Conservation (phyloP, 1,140 invertebrate species). For the Paramacrobiotus metropolitanus region DNA sequence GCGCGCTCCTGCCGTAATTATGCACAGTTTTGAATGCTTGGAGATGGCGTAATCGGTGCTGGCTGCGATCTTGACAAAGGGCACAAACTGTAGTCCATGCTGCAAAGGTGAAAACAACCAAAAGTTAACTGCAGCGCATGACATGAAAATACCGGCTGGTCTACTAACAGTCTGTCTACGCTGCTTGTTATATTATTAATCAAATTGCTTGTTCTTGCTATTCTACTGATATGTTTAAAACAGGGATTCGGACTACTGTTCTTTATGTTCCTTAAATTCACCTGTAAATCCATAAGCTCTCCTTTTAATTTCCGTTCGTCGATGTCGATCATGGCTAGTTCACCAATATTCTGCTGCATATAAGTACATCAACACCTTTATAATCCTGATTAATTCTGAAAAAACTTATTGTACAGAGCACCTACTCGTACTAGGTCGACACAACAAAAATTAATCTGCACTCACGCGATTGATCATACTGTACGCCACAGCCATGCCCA, state of each 20-base stretch:
- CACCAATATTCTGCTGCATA: conserved; percentile 43
- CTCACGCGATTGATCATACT: conserved; percentile 54
- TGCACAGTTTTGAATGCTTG: conserved; percentile 51
- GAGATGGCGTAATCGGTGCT: conserved; percentile 47
- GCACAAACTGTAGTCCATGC: conserved; percentile 59
- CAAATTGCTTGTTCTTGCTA: no score
- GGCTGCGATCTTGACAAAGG: conserved; percentile 48
- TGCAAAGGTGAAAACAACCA: conserved; percentile 17
- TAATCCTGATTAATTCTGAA: no score
- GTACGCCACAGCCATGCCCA: conserved; percentile 77
- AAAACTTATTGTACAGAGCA: background rate
- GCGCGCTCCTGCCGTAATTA: conserved; percentile 34
- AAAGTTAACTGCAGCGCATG: no score
- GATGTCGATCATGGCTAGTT: conserved; percentile 54
- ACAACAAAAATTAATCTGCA: conserved; percentile 4
- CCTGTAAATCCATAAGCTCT: conserved; percentile 55
- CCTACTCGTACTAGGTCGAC: background rate
- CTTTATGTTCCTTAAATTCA: no score
- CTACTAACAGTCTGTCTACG: no score
- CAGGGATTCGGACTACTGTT: no score
- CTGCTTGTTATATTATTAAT: no score
- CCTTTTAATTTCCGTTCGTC: conserved; percentile 50
- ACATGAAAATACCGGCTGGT: no score
- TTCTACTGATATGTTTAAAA: no score
- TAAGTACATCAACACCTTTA: no score